A percentile compares a stretch with the other conserved stretches of the same genome.
phyloP scores from a whole-genome alignment of 2,113 vertebrate species.

The Echinops telfairi region DNA sequence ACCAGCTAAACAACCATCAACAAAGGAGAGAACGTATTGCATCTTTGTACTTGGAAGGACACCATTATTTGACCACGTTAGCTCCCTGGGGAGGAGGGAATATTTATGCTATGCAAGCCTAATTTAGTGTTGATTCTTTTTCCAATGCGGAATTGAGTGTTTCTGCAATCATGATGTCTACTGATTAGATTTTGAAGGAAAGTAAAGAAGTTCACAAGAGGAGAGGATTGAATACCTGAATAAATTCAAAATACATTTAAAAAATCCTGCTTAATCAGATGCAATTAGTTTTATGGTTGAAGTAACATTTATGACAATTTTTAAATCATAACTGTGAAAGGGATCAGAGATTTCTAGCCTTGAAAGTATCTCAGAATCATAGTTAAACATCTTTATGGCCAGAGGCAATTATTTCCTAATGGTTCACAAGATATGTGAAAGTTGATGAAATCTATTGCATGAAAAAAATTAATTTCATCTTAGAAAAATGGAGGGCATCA shows the following conservation, averaged over 20 bases:
- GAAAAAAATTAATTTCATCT: background rate
- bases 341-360: too few species aligned
- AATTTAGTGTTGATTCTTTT: background rate
- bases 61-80: background rate
- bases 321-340: background rate
- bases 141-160: background rate
- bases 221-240: background rate
- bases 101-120: background rate
- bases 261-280: background rate
- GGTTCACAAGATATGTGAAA: slow-evolving; percentile 5
- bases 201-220: background rate
- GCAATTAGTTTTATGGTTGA: background rate
- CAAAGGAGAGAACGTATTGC: background rate
- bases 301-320: background rate
- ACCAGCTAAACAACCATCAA: background rate
- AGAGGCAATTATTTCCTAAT: background rate
- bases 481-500: background rate
- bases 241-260: background rate
- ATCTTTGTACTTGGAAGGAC: background rate
- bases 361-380: background rate
- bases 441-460: background rate
- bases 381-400: background rate
- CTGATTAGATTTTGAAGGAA: background rate
- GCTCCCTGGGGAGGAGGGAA: background rate
- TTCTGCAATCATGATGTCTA: slow-evolving; percentile 22